Base-by-base conservation (phyloP, 2,113 vertebrate species). In the Pseudorhombus dupliciocellatus region DNA sequence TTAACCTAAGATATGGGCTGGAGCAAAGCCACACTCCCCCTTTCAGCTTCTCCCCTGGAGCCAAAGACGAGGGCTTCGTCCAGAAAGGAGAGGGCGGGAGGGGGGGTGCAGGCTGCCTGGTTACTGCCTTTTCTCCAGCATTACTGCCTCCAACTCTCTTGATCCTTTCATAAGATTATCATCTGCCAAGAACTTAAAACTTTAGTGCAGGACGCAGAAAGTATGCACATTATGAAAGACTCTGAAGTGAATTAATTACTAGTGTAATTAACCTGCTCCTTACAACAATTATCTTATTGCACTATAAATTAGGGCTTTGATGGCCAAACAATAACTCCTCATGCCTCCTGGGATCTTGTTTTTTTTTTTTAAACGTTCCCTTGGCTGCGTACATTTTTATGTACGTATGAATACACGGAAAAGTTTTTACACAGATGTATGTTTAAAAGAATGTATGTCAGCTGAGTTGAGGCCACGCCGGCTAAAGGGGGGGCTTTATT, bases 251-350 rank as follows among this genome's bases (percentile, higher is more conserved):
- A 88, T 75, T 80, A 76, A 77, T 82, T 65, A 37, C 25, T 6
- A 15, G 24, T 40, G 84, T 67, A 87, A 90, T 93, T 92, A 93
- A 92, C 92, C 88, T 89, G 79, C 79, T 91, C 91, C 87, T 80
- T 90, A 62, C 73, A 92, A 80, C 88, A 93, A 87, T 91, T 82
- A 90, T 87, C 69, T 90, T 85, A 87, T 92, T 90, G 83, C 66
- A 84, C 78, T 55, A 88, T 87, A 83, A 90, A 88, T 31, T 55
- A 48, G 62, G 62, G 87, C 80, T 82, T 85, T 75, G 66, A 82
- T 70, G 63, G 60, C 52, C 67, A 56, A 59, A 83, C 65, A 75
- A 85, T 82, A 48, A 61, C 28, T 73, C 75, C 57, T 78, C 50
- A 65, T 24, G 53, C 34, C 31, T 77, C 56, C 72, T 59, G 64